Percentiles rank a stretch among this genome's conserved stretches.
Conservation (phyloP, 64 coral and sea anemone genomes). For the Porites australiensis region DNA sequence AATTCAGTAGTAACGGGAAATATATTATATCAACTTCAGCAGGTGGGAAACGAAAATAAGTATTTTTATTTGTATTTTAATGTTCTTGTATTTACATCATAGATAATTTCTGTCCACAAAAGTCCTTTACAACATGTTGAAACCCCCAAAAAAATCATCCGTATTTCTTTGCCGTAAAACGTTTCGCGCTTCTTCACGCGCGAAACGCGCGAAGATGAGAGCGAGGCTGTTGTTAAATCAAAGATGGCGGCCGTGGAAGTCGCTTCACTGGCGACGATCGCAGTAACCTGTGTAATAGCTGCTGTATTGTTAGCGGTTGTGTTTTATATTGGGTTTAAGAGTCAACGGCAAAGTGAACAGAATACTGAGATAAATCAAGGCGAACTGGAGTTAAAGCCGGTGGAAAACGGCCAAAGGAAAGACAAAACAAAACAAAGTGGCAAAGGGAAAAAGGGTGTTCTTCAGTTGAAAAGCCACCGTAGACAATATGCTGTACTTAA, state of each 20-base stretch:
- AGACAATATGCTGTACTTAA: conserved; percentile 91
- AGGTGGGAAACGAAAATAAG: conserved; percentile 58
- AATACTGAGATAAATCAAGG: background rate
- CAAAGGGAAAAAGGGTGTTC: conserved; percentile 34
- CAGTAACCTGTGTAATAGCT: conserved; percentile 63
- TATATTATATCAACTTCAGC: conserved; percentile 96
- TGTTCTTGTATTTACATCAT: background rate
- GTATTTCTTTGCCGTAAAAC: background rate
- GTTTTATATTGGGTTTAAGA: conserved; percentile 79
- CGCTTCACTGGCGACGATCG: conserved; percentile 51
- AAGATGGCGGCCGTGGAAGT: conserved; percentile 90
- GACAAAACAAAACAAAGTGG: conserved; percentile 3
- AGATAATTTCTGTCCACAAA: background rate
- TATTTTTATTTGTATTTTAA: too few relatives aligned
- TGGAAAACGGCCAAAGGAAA: conserved; percentile 48
- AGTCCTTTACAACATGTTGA: background rate
- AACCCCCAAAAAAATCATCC: too few relatives aligned
- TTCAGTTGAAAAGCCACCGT: conserved; percentile 52
- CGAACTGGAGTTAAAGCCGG: conserved; percentile 62
- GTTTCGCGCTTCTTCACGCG: conserved; percentile 13
- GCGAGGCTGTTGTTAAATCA: conserved; percentile 77
- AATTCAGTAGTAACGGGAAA: conserved; percentile 98
- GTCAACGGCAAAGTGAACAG: conserved; percentile 36
- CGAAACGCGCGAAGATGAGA: conserved; percentile 23
- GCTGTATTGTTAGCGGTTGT: conserved; percentile 75